Base-by-base conservation (phyloP, 2,888 invertebrate genomes). In the Asteroscopus sphinx region DNA sequence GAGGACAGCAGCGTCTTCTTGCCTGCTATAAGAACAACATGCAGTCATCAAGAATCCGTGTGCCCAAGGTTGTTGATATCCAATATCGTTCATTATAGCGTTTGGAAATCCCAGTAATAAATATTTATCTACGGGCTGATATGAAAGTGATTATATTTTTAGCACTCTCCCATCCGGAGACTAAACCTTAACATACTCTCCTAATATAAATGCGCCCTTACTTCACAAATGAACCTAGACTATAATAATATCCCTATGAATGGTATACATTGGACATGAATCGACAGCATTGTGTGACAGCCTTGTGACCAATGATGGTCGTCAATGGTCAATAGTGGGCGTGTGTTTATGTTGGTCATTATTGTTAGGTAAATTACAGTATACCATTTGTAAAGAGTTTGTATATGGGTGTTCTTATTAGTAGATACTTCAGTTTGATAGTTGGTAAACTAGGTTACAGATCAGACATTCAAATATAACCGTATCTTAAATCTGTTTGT, bases 231-330 rank as follows among this genome's bases (percentile, higher is more conserved):
- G n/a, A 7, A 11, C 0, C 11, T 42, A 37, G 15, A 32, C 15
- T 30, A 32, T 32, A 41, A 35, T 36, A 15, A 15, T 1, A n/a
- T 26, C 12, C 25, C 16, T n/a, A 16, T 46, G 26, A 64, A 46
- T 46, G 9, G 16, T 17, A 11, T 11, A 26, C 30, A 39, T 17
- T 39, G 33, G 40, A 55, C 65, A 42, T 36, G 56, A 65, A 32
- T 17, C 42, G 30, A 1, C 37, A 12, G 39, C 35, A 61, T 61
- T 64, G 30, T 64, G 32, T 48, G 25, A 6, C 21, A 56, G 25
- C 62, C 66, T 62, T 39, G 62, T 44, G 30, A 47, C 47, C 66
- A 57, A 42, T 57, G 66, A 56, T 44, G 47, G 33, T 2, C 11
- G 47, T 30, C 42, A 61, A 17, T 25, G 9, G 35, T n/a, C n/a